Evolutionary conservation across 2,113 vertebrate species (phyloP), one percentile per base, ranked within the genome.

Genomic region (Triplophysa dalaica): DNA sequence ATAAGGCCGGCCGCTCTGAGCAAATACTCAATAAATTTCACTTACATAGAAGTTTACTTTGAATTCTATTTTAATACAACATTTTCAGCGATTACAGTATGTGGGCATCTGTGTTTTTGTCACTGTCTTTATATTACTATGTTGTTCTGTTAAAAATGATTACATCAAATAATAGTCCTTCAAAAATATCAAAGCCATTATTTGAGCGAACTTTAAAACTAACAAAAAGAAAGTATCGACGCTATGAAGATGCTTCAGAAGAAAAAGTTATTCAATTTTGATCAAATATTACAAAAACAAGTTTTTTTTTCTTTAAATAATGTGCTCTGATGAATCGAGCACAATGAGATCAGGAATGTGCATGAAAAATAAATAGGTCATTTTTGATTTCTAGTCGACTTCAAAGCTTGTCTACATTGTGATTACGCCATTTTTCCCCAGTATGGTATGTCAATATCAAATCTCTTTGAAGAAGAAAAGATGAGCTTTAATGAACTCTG

Each of bases 1-100:
- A 19, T 22, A 69, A 45, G 77, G 63, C 63, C 2, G 24, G 19
- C 24, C 62, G 29, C 26, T 61, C 43, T 63, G 52, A 13, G 62
- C 61, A 43, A n/a, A 29, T 54, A 79, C 2, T 24, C 24, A 24
- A 24, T 24, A 24, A 24, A 24, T 75, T 54, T 66, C 62, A 72
- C 81, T 79, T 79, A 69, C 78, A 77, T 48, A 78, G 68, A 67
- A 29, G 76, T 48, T 13, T 43, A 16, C 13, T 29, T 29, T 29
- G 26, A 5, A 22, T 50, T 8, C 1, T 1, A 17, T 29, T 29
- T 19, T 17, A 52, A 19, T 12, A 9, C 24, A 13, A 33, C 29
- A 45, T 11, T 45, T 9, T 0, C 9, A 43, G 3, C 7, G 41
- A 43, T 43, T 0, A 45, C 14, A 26, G 24, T 26, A 26, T 26